Evolutionary conservation across 2,797 vertebrate genomes (phyloP).

Genomic region (Sebastes oblongus): DNA sequence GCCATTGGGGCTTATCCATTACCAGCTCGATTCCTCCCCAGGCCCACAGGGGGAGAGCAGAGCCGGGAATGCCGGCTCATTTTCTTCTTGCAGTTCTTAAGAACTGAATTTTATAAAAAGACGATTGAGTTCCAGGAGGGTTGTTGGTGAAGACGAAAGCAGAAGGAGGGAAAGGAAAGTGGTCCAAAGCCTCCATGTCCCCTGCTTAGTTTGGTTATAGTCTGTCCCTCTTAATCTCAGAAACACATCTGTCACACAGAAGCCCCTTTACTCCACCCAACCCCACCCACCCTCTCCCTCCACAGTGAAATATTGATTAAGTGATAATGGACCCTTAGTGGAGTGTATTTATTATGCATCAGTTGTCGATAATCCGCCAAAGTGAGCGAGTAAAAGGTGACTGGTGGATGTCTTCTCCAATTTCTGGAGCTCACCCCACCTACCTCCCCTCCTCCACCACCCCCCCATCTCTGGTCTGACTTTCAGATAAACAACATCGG

Average conservation of each 20-base stretch:
- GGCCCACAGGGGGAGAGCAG: slow-evolving; percentile 48
- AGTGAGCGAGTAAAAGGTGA: slow-evolving; percentile 87
- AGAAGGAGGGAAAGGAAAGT: not conserved
- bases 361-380: slow-evolving; percentile 86
- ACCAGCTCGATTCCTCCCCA: slow-evolving; percentile 75
- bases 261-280: not conserved
- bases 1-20: slow-evolving; percentile 83
- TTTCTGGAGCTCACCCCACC: slow-evolving; percentile 69
- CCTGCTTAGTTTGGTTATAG: slow-evolving; percentile 5
- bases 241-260: slow-evolving; percentile 76
- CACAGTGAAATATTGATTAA: slow-evolving; percentile 85
- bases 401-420: slow-evolving; percentile 83
- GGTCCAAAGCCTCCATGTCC: not conserved
- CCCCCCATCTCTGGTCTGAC: slow-evolving; percentile 29
- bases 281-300: slow-evolving; percentile 24
- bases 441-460: not conserved
- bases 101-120: not conserved
- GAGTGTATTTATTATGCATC: slow-evolving; percentile 92
- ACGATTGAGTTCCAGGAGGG: not conserved
- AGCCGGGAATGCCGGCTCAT: slow-evolving; percentile 44
- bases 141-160: not conserved
- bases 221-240: slow-evolving; percentile 54
- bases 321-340: slow-evolving; percentile 90
- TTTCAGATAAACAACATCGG: slow-evolving; percentile 67
- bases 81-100: not conserved